A percentile compares a stretch with the other conserved stretches of the same genome.
phyloP scores from a whole-genome alignment of 2,888 invertebrate genomes.

The Sphaerophoria rueppellii region DNA sequence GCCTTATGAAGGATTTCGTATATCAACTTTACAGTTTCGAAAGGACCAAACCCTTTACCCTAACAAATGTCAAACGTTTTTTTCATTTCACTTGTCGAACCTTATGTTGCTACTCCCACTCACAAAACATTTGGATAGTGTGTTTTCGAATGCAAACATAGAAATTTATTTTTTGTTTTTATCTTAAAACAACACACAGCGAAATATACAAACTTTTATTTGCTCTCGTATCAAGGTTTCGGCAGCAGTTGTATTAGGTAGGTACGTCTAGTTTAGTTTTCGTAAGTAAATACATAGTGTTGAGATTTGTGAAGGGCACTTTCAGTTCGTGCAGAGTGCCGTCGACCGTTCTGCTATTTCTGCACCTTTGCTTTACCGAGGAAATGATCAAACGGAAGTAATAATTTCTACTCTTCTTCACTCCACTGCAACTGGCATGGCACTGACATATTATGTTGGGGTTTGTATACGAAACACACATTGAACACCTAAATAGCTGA shows the following conservation, averaged over 20 bases:
- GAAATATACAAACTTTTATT: conserved; percentile 38
- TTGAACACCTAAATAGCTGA: too few species aligned
- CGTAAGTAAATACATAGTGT: conserved; percentile 60
- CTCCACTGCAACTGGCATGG: conserved; percentile 53
- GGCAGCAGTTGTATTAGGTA: not conserved
- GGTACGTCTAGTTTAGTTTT: conserved; percentile 38
- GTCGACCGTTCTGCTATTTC: conserved; percentile 7
- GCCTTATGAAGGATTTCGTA: conserved; percentile 21
- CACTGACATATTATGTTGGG: not conserved
- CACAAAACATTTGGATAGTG: conserved; percentile 57
- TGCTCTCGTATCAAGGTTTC: conserved; percentile 34
- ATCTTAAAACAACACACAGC: conserved; percentile 46
- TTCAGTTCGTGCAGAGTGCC: conserved; percentile 16
- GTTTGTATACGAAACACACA: conserved; percentile 5
- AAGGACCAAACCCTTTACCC: too few species aligned
- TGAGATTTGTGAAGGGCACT: conserved; percentile 56
- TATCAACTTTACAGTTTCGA: not conserved
- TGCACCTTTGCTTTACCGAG: conserved; percentile 26
- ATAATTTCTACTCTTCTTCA: conserved; percentile 60
- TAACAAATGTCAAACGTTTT: too few species aligned
- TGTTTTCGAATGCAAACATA: conserved; percentile 71
- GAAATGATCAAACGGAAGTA: conserved; percentile 70
- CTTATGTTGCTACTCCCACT: conserved; percentile 50
- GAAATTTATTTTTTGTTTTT: conserved; percentile 70
- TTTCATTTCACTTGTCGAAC: too few species aligned